These are phyloP conservation scores for Petaurus breviceps DNA, from an alignment of 2,113 vertebrate species.

Conservation along the genomic window DNA sequence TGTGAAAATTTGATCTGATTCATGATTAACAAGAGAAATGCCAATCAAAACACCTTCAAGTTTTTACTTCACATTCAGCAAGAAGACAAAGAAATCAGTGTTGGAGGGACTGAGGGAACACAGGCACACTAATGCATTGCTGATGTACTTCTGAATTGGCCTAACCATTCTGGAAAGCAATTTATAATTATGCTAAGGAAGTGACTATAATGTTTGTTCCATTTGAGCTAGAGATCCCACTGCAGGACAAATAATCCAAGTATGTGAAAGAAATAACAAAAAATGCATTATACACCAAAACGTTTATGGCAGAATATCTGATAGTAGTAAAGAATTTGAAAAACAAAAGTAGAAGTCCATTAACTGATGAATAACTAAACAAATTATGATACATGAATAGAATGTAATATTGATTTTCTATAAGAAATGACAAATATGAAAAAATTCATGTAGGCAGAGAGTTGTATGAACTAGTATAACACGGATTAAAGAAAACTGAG, in stretches of 20 bases:
- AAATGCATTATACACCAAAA: background rate
- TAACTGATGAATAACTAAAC: background rate
- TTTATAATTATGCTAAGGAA: background rate
- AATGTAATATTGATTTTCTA: background rate
- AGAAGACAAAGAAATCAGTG: background rate
- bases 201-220: background rate
- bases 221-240: background rate
- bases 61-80: background rate
- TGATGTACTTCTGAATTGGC: background rate
- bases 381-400: background rate
- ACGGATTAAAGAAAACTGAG: too few relatives aligned
- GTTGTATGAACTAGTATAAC: too few relatives aligned
- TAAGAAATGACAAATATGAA: background rate
- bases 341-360: background rate
- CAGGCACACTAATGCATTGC: background rate
- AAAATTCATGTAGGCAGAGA: too few relatives aligned
- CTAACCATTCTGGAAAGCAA: background rate
- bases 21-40: background rate
- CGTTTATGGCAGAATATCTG: background rate
- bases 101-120: background rate
- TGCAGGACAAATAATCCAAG: background rate
- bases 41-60: background rate
- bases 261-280: background rate
- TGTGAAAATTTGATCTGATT: background rate
- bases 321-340: background rate